Evolutionary conservation across 2,797 vertebrate species (phyloP).

Genomic region (Microctenopoma lineatum): DNA sequence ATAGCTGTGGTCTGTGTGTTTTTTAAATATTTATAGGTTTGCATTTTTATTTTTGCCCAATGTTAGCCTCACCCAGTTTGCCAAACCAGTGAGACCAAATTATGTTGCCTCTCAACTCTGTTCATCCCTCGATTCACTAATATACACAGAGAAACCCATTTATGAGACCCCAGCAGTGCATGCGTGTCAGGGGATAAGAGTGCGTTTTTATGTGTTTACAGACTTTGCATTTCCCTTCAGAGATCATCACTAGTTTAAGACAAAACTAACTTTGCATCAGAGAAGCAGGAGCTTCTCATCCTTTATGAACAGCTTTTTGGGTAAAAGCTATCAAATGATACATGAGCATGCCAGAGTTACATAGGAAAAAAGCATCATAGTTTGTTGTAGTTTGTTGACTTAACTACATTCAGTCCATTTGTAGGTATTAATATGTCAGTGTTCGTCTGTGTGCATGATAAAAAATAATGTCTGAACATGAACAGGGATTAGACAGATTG

Average conservation of each 20-base stretch:
- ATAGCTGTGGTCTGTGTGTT: constrained; percentile 21
- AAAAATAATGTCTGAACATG: too few species aligned
- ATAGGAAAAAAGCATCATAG: too few species aligned
- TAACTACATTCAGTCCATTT: too few species aligned
- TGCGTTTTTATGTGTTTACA: constrained; percentile 9
- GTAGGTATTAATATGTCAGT: too few species aligned
- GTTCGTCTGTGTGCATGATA: too few species aligned
- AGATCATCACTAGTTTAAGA: too few species aligned
- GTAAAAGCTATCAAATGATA: too few species aligned
- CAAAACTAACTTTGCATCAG: too few species aligned
- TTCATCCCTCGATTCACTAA: constrained; percentile 29
- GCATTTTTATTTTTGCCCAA: constrained; percentile 39
- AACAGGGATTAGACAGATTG: constrained; percentile 10
- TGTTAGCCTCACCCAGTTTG: constrained; percentile 4
- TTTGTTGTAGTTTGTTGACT: too few species aligned
- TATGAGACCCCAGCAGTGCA: constrained; percentile 16
- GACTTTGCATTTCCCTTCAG: constrained; percentile 1
- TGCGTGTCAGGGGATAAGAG: constrained; percentile 8
- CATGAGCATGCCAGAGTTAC: too few species aligned
- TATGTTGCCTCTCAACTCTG: constrained; percentile 31
- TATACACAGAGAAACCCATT: constrained; percentile 24
- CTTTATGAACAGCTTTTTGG: too few species aligned
- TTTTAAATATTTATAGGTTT: constrained; percentile 19
- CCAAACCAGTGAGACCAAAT: constrained; percentile 46
- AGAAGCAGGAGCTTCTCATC: too few species aligned